Evolutionary conservation across 2,888 invertebrate species (phyloP).

Genomic region (Saturnia pavonia): DNA sequence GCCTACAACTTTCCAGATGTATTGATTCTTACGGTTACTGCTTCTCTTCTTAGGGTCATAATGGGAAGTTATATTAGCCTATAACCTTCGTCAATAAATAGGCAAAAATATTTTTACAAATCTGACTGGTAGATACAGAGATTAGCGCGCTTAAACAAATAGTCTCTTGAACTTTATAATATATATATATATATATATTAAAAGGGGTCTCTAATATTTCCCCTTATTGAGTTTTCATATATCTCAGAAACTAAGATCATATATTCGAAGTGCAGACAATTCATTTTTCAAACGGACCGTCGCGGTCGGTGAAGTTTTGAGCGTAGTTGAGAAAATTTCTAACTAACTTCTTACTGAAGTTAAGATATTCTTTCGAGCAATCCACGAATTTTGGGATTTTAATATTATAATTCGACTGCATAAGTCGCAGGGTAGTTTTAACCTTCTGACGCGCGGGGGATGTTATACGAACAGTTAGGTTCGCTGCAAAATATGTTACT

Average conservation of each 20-base stretch:
- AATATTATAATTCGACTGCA: constrained; percentile 63
- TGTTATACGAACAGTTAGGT: neutral
- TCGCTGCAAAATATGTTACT: neutral
- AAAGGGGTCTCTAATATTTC: neutral
- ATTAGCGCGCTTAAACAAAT: too few relatives aligned
- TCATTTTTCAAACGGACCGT: constrained; percentile 75
- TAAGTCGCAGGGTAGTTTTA: constrained; percentile 35
- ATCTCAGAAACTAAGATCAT: constrained; percentile 66
- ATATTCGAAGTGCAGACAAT: constrained; percentile 77
- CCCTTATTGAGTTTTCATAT: constrained; percentile 47
- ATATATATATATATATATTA: neutral
- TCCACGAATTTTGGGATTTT: constrained; percentile 43
- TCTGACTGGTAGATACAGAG: too few relatives aligned
- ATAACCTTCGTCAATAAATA: too few relatives aligned
- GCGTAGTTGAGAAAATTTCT: constrained; percentile 47
- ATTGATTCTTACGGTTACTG: too few relatives aligned
- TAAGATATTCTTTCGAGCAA: constrained; percentile 67
- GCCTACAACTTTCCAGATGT: too few relatives aligned
- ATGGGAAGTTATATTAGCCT: too few relatives aligned
- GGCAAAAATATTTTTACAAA: too few relatives aligned
- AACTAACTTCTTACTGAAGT: constrained; percentile 61
- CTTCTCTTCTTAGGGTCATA: too few relatives aligned
- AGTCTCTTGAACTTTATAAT: neutral
- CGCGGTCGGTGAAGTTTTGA: constrained; percentile 38
- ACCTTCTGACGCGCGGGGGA: constrained; percentile 15